A percentile compares a stretch with the other conserved stretches of the same genome.
These are phyloP conservation scores for Papilio polytes DNA, from an alignment of 1,140 invertebrate species.

Conservation along the genomic window DNA sequence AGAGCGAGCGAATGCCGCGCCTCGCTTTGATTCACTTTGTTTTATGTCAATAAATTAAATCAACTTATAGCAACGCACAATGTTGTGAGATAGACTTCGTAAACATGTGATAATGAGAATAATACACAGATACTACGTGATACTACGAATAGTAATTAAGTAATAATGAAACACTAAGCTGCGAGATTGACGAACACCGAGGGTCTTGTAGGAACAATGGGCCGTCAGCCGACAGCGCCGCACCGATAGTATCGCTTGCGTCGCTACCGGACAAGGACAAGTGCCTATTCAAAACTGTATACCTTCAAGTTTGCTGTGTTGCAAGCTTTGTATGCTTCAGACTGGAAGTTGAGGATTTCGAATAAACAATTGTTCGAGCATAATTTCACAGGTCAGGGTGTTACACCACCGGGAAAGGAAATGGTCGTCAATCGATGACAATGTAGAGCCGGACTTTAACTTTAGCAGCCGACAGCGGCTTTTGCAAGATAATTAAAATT, in stretches of 20 bases:
- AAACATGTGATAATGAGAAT: not conserved
- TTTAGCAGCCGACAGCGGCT: not conserved
- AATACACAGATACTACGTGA: not conserved
- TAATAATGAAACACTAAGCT: not conserved
- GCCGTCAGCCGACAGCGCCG: not conserved
- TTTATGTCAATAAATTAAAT: not conserved
- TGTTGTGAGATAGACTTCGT: not conserved
- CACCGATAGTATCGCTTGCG: not conserved
- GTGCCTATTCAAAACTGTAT: conserved; percentile 3
- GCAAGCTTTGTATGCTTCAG: not conserved
- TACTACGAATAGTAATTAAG: not conserved
- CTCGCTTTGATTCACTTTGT: not conserved
- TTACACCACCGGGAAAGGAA: conserved; percentile 8
- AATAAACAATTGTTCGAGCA: not conserved
- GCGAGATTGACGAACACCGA: not conserved
- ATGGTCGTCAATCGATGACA: conserved; percentile 22
- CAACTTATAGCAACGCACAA: conserved; percentile 3
- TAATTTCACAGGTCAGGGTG: not conserved
- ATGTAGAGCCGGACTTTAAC: not conserved
- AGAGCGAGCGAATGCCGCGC: not conserved
- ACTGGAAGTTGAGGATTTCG: not conserved
- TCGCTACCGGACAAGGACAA: conserved; percentile 5
- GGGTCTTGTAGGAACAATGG: not conserved
- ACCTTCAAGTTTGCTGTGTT: not conserved
- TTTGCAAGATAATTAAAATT: conserved; percentile 16